phyloP scores from a whole-genome alignment of 2,113 vertebrate genomes.

The Cyprinus carpio region DNA sequence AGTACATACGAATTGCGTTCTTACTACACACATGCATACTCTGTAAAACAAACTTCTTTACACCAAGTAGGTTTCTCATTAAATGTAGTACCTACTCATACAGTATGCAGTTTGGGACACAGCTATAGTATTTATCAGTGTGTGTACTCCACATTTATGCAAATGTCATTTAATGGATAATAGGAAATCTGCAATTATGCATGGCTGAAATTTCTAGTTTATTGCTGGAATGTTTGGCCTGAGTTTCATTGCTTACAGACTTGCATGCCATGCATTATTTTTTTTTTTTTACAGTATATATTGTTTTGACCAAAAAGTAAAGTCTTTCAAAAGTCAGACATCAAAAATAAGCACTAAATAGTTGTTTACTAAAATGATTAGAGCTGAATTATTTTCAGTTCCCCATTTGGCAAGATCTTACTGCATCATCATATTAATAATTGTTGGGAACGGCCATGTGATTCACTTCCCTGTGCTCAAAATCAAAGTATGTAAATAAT shows the following conservation, averaged over 20 bases:
- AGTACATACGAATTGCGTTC: background rate
- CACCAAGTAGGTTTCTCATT: background rate
- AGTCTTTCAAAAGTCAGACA: background rate
- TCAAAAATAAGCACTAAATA: background rate
- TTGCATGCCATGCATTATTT: no score
- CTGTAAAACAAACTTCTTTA: background rate
- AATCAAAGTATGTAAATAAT: conserved; percentile 29
- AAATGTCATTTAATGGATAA: background rate
- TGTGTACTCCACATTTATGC: background rate
- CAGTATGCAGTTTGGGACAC: background rate
- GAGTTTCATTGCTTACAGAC: background rate
- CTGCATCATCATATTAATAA: background rate
- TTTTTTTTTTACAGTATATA: background rate
- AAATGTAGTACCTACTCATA: background rate
- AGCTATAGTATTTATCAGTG: background rate
- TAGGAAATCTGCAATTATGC: background rate
- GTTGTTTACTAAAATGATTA: background rate
- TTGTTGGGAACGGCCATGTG: conserved; percentile 5
- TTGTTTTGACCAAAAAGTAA: no score
- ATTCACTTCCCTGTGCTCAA: conserved; percentile 18
- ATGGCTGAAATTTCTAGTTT: background rate
- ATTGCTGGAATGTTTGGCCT: background rate
- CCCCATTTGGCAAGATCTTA: background rate
- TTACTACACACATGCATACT: background rate
- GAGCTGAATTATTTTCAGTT: background rate